phyloP scores from a whole-genome alignment of 2,797 vertebrate species.

The Cyclura pinguis region DNA sequence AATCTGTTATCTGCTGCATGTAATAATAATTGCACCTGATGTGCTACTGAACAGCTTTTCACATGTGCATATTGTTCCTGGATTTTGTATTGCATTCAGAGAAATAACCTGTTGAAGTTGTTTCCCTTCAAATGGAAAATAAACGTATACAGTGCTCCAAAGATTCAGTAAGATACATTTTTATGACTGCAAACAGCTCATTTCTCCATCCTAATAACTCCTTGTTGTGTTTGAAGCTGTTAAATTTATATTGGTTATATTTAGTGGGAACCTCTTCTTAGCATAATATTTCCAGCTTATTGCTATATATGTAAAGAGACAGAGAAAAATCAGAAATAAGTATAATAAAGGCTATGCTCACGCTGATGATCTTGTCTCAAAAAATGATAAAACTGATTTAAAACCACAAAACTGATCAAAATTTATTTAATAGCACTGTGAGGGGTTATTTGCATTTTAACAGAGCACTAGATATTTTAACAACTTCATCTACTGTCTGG shows the following conservation, averaged over 20 bases:
- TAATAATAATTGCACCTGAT: constrained; percentile 31
- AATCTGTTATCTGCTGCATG: constrained; percentile 44
- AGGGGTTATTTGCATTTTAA: background rate
- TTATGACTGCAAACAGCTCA: background rate
- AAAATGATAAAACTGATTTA: background rate
- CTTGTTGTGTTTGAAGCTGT: constrained; percentile 14
- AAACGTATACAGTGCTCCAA: constrained; percentile 18
- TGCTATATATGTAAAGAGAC: background rate
- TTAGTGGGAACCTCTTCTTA: constrained; percentile 30
- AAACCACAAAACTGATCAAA: background rate
- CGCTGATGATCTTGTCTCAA: background rate
- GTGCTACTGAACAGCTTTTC: constrained; percentile 31
- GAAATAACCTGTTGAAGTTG: background rate
- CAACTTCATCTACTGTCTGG: background rate
- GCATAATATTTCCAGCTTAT: constrained; percentile 24
- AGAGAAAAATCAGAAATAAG: background rate
- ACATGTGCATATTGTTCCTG: background rate
- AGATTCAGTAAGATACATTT: constrained; percentile 19
- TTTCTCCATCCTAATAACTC: background rate
- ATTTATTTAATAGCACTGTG: background rate
- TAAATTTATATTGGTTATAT: constrained; percentile 16
- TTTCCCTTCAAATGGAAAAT: constrained; percentile 48
- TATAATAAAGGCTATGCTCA: background rate
- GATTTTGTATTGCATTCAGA: constrained; percentile 21
- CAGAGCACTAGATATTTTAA: background rate